phyloP scores from a whole-genome alignment of 2,888 invertebrate species.

The Drosophila infuscata region DNA sequence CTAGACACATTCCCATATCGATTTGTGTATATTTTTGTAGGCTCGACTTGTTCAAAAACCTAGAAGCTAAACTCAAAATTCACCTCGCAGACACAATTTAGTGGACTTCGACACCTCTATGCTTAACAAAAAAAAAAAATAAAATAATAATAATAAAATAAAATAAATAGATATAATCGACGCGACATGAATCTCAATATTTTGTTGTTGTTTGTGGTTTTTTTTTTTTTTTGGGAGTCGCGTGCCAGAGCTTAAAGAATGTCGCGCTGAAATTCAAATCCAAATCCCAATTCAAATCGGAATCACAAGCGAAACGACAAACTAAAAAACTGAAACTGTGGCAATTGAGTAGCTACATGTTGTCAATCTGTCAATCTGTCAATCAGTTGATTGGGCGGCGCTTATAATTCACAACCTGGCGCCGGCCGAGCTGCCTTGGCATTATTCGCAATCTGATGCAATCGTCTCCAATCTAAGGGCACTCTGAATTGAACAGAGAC shows the following conservation, averaged over 20 bases:
- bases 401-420: conserved; percentile 50
- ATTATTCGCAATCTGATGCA: conserved; percentile 39
- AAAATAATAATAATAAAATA: not conserved
- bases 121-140: conserved; percentile 13
- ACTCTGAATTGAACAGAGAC: not conserved
- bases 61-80: conserved; percentile 21
- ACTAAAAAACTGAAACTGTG: conserved; percentile 10
- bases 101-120: conserved; percentile 49
- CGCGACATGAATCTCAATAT: conserved; percentile 65
- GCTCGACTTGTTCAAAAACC: conserved; percentile 18
- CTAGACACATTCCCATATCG: not conserved
- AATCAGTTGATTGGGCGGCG: conserved; percentile 27
- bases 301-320: not conserved
- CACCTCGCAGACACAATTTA: conserved; percentile 25
- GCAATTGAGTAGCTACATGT: not conserved
- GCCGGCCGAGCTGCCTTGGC: conserved; percentile 49
- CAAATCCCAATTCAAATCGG: not conserved
- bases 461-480: not conserved
- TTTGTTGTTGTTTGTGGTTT: not conserved
- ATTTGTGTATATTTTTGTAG: conserved; percentile 14
- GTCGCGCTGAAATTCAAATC: conserved; percentile 7
- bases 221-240: conserved; percentile 30
- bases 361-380: conserved; percentile 12
- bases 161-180: conserved; percentile 40
- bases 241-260: conserved; percentile 29